Conservation (phyloP, 1,140 invertebrate species). For the Physella acuta region DNA sequence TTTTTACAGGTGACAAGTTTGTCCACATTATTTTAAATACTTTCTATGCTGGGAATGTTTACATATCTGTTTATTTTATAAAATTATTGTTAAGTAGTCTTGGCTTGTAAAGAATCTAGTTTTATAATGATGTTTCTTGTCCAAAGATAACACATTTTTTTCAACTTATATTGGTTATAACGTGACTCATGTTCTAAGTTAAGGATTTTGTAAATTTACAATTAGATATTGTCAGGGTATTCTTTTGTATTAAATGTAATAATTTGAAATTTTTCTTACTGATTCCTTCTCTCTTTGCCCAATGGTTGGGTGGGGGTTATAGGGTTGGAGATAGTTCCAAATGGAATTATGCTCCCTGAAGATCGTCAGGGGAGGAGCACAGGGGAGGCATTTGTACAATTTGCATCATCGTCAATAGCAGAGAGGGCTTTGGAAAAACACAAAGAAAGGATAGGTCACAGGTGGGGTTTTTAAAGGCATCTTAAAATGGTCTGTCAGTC, state of each 20-base stretch:
- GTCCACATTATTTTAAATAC: not conserved
- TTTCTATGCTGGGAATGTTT: not conserved
- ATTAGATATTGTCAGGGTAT: too few relatives aligned
- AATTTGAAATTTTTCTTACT: too few relatives aligned
- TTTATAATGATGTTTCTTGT: too few relatives aligned
- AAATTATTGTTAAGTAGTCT: not conserved
- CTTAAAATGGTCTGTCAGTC: not conserved
- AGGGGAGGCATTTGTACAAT: conserved; percentile 97
- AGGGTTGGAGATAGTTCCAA: conserved; percentile 92
- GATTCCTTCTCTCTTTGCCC: conserved; percentile 10
- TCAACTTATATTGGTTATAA: too few relatives aligned
- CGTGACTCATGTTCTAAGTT: too few relatives aligned
- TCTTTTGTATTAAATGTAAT: too few relatives aligned
- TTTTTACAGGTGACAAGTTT: conserved; percentile 79
- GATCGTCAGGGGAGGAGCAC: conserved; percentile 92
- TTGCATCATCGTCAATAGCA: conserved; percentile 90
- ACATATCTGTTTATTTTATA: not conserved
- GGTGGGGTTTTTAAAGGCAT: conserved; percentile 70
- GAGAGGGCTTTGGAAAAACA: conserved; percentile 94
- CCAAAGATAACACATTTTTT: too few relatives aligned
- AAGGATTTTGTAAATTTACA: too few relatives aligned
- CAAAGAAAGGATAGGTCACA: conserved; percentile 99
- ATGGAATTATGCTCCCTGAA: conserved; percentile 92
- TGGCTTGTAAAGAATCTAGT: too few relatives aligned
- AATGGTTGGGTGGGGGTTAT: conserved; percentile 27